These are phyloP conservation scores for Rhogogaster chlorosoma DNA, from an alignment of 2,888 invertebrate genomes.

Conservation along the genomic window DNA sequence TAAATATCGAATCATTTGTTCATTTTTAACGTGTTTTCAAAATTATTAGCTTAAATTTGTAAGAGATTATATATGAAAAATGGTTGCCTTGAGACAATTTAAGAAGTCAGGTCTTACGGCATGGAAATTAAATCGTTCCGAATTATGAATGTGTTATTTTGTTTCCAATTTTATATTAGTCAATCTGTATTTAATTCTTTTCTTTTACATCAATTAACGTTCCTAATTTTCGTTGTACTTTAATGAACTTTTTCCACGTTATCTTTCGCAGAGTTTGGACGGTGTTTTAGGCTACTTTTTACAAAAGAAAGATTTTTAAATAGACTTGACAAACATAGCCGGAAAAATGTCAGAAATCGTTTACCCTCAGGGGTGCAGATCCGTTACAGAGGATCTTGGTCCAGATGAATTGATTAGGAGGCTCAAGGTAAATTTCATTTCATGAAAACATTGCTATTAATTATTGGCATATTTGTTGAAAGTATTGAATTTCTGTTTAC, in stretches of 20 bases:
- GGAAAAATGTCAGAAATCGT: slow-evolving; percentile 91
- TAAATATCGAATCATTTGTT: not conserved
- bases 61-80: not conserved
- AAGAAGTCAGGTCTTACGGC: not conserved
- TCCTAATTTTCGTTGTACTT: not conserved
- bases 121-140: not conserved
- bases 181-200: not conserved
- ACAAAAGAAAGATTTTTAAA: slow-evolving; percentile 59
- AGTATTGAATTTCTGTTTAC: not conserved
- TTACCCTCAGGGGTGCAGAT: slow-evolving; percentile 97
- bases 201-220: not conserved
- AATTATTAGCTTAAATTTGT: not conserved
- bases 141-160: not conserved
- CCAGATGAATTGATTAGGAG: slow-evolving; percentile 97
- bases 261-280: slow-evolving; percentile 73
- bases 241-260: not conserved
- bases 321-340: slow-evolving; percentile 55
- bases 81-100: not conserved
- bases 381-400: slow-evolving; percentile 95
- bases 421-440: slow-evolving; percentile 85
- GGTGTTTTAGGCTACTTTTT: slow-evolving; percentile 71
- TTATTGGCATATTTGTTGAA: not conserved
- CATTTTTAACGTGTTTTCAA: not conserved
- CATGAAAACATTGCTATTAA: not conserved
- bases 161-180: not conserved